Base-by-base conservation (phyloP, 1,140 invertebrate genomes). In the Cepaea nemoralis region DNA sequence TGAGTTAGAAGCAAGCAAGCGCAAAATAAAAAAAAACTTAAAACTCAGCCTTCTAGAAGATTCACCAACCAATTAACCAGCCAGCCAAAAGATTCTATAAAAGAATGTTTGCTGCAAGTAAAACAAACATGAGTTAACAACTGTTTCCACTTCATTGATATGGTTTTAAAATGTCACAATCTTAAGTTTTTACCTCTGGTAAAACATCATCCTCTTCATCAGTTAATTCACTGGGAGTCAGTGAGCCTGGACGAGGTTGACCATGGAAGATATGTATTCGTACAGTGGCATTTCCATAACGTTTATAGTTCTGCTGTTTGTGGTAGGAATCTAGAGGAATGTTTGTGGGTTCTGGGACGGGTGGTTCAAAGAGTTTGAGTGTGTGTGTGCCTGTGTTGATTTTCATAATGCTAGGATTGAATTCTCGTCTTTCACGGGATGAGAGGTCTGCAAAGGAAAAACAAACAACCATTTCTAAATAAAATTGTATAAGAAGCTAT, bases 141-240 rank as follows among this genome's bases (percentile, higher is more conserved):
- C n/a, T n/a, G n/a, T n/a, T n/a, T n/a, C n/a, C n/a, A n/a, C n/a
- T n/a, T n/a, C n/a, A n/a, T n/a, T 22, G 2, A 14, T 55, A 45
- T 45, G 22, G n/a, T 55, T 55, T 22, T 55, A 55, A 77, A n/a
- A 22, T 70, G 5, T 39, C 24, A 42, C 22, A 75, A 2, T 19
- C 24, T 50, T 31, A 45, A 27, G 2, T 31, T n/a, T 77, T 71
- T 83, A 89, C 88, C 86, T 90, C 86, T 50, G 89, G 89, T n/a
- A 89, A 48, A 35, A 86, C 85, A 10, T 89, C 90, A 63, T 90
- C 89, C 31, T 85, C 86, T 79, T 91, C 87, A 74, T 90, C 89
- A n/a, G 89, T 88, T 12, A 84, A 59, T 35, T 91, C 89, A 86
- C 89, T 91, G 10, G 89, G 89, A 37, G 90, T 90, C 6, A 91